These are phyloP conservation scores for Tridacna crocea DNA, from an alignment of 2,888 invertebrate species.

Conservation along the genomic window DNA sequence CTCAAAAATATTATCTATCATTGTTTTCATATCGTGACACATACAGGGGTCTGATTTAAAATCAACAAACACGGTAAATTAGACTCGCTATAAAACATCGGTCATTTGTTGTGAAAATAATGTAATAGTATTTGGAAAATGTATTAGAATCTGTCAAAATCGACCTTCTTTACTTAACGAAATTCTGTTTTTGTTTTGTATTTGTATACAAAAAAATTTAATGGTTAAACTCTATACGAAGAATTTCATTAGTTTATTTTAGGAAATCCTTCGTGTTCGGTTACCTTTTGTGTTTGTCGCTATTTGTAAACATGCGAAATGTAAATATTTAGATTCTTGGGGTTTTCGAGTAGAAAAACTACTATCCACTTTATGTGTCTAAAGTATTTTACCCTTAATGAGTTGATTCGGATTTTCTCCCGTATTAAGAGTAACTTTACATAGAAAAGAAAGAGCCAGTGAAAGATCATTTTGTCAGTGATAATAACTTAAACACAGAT, in stretches of 20 bases:
- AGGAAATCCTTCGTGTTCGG: constrained; percentile 8
- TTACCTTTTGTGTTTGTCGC: constrained; percentile 19
- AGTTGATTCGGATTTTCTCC: no score
- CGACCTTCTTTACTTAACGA: constrained; percentile 33
- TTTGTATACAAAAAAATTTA: constrained; percentile 20
- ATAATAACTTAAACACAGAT: no score
- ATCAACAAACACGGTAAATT: constrained; percentile 6
- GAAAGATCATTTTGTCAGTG: no score
- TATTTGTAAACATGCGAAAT: constrained; percentile 43
- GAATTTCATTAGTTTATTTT: constrained; percentile 21
- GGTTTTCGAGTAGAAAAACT: constrained; percentile 1
- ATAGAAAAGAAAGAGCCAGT: no score
- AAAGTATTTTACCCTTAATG: no score
- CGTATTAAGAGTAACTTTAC: no score
- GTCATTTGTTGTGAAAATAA: constrained; percentile 46
- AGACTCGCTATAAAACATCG: constrained; percentile 11
- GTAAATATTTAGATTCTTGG: constrained; percentile 54
- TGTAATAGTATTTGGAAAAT: constrained; percentile 42
- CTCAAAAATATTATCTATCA: no score
- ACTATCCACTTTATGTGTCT: no score
- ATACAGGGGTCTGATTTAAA: constrained; percentile 17
- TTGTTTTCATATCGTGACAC: background rate
- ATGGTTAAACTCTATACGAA: constrained; percentile 5
- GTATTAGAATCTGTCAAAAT: constrained; percentile 38
- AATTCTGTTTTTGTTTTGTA: constrained; percentile 36